These are phyloP conservation scores for Empis livida DNA, from an alignment of 2,888 invertebrate species.

Conservation along the genomic window DNA sequence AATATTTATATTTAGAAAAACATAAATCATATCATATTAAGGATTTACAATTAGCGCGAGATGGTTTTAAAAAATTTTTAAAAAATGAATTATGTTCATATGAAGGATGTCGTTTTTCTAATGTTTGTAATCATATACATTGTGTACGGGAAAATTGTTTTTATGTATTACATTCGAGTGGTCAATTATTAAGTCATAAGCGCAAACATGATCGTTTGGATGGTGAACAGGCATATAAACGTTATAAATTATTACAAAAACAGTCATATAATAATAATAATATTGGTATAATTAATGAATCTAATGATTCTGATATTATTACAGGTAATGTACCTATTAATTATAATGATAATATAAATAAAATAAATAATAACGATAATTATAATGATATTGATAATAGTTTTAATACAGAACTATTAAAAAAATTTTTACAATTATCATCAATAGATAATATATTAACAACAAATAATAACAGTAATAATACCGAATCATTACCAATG, in stretches of 20 bases:
- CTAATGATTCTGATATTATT: no score
- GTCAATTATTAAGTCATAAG: constrained; percentile 94
- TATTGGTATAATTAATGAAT: no score
- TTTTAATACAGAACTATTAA: background rate
- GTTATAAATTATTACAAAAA: constrained; percentile 22
- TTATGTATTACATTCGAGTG: constrained; percentile 92
- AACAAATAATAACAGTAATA: background rate
- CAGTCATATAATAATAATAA: background rate
- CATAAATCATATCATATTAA: constrained; percentile 98
- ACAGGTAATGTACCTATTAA: no score
- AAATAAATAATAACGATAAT: background rate
- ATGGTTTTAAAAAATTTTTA: constrained; percentile 98
- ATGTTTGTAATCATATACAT: constrained; percentile 95
- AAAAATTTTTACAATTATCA: background rate
- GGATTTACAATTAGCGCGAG: constrained; percentile 86
- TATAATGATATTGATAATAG: background rate
- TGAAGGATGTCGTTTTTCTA: constrained; percentile 83
- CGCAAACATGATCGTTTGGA: constrained; percentile 93
- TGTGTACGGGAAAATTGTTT: constrained; percentile 91
- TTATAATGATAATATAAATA: no score
- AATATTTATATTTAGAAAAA: constrained; percentile 64
- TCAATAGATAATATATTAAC: background rate
- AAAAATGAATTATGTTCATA: constrained; percentile 91
- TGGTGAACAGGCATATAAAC: constrained; percentile 49
- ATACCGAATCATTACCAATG: background rate